Conservation (phyloP, 37 sponge, comb jelly and placozoan species). For the Beroe ovata region DNA sequence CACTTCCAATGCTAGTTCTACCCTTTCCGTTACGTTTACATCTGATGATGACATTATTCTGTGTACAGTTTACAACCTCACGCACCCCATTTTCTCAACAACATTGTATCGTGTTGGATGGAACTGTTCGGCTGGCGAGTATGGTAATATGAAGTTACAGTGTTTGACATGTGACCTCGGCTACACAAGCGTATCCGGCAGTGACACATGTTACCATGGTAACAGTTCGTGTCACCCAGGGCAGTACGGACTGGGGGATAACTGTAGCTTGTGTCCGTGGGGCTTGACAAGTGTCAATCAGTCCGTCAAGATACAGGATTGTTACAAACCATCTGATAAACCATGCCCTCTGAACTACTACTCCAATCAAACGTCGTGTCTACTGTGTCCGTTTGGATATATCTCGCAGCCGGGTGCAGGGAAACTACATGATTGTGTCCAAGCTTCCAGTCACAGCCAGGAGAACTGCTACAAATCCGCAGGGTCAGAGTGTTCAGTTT, state of each 20-base stretch:
- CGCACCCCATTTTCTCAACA: not conserved
- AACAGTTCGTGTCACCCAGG: slow-evolving; percentile 11
- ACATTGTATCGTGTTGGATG: not conserved
- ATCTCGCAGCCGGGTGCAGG: slow-evolving; percentile 24
- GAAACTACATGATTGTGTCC: slow-evolving; percentile 16
- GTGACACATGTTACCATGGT: slow-evolving; percentile 12
- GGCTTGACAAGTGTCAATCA: not conserved
- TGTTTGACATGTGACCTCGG: not conserved
- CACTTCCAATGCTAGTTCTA: not conserved
- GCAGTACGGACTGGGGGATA: not conserved
- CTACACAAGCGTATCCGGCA: not conserved
- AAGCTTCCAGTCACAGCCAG: not conserved
- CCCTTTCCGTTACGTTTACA: not conserved
- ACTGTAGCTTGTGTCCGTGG: not conserved
- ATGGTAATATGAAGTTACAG: not conserved
- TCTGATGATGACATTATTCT: not conserved
- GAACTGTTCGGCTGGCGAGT: slow-evolving; percentile 5
- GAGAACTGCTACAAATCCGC: slow-evolving; percentile 9
- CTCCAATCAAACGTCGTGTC: not conserved
- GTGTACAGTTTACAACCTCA: not conserved
- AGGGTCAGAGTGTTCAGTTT: not conserved
- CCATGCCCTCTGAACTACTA: not conserved
- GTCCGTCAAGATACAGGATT: slow-evolving; percentile 21
- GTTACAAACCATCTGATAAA: not conserved
- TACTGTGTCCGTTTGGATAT: not conserved